Evolutionary conservation across 2,888 invertebrate species (phyloP), one percentile per base, ranked within the genome.

Genomic region (Cabera pusaria): DNA sequence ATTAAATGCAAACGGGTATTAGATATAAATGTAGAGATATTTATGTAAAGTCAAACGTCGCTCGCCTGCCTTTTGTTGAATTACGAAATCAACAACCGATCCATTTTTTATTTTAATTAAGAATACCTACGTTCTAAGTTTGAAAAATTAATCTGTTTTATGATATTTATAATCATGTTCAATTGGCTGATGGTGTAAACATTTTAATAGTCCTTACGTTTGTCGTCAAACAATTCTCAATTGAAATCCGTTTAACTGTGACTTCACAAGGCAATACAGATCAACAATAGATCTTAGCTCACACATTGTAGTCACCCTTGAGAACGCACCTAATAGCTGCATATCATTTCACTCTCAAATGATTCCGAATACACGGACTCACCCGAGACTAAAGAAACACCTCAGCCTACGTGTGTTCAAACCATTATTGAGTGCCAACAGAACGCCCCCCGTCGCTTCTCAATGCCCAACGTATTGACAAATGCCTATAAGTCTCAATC

Each of bases 401-500:
- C 46, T 46, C 9, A 27, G 19, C 21, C 40, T 32, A 62, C 72
- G n/a, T 18, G 27, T 25, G 31, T 33, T 39, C 27, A 29, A 22
- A 7, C 70, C 72, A 78, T 74, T 61, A 65, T 67, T 59, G 61
- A 64, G 64, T 73, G 61, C 66, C 60, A 62, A 64, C 66, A 64
- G 44, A 58, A 56, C 69, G 62, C 77, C 81, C 79, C 81, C 76
- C 63, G 62, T 23, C 34, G 75, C 39, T 64, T 44, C 53, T 69
- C 66, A 73, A 72, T 56, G 63, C 43, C 59, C 12, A 56, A 49
- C 64, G 74, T 86, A 87, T 87, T 84, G 86, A 87, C 79, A 84
- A 76, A 82, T 84, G 85, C 85, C 83, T 86, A 87, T 86, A 85
- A 78, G 70, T 79, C 79, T 71, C 79, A 72, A 83, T 79, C 82